phyloP scores from a whole-genome alignment of 2,797 vertebrate species.

The Odontamblyopus lacepedii region DNA sequence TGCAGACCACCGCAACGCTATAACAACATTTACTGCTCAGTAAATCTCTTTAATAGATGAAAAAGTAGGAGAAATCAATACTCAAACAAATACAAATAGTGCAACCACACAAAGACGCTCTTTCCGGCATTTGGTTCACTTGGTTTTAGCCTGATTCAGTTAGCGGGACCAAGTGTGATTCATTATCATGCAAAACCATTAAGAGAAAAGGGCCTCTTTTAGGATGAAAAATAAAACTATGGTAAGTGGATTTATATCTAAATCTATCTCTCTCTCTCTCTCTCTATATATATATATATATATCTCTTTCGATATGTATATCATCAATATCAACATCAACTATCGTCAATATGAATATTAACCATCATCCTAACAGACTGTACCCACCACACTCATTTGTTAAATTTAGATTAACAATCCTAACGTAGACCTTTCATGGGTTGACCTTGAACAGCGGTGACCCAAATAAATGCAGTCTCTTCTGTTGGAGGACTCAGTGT shows the following conservation, averaged over 20 bases:
- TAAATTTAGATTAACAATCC: not conserved
- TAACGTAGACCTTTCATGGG: not conserved
- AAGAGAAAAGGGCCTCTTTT: slow-evolving; percentile 29
- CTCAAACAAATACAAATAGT: slow-evolving; percentile 53
- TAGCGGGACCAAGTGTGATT: slow-evolving; percentile 32
- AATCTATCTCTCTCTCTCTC: no score
- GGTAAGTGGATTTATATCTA: slow-evolving; percentile 18
- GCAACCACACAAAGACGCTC: slow-evolving; percentile 4
- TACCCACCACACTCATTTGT: not conserved
- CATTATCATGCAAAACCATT: slow-evolving; percentile 51
- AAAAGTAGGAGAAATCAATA: slow-evolving; percentile 57
- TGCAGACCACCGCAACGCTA: slow-evolving; percentile 22
- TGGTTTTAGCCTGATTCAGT: slow-evolving; percentile 25
- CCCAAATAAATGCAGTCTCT: not conserved
- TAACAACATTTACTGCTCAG: slow-evolving; percentile 59
- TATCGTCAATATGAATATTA: not conserved
- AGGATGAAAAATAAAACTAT: slow-evolving; percentile 37
- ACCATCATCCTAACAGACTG: not conserved
- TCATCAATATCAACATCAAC: not conserved
- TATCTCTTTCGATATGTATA: not conserved
- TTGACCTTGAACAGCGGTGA: not conserved
- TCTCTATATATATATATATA: not conserved
- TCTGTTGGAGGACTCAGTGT: not conserved
- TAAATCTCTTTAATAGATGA: slow-evolving; percentile 65
- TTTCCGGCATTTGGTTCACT: not conserved